Conservation (phyloP, 1,140 invertebrate species). For the Cataglyphis hispanica region DNA sequence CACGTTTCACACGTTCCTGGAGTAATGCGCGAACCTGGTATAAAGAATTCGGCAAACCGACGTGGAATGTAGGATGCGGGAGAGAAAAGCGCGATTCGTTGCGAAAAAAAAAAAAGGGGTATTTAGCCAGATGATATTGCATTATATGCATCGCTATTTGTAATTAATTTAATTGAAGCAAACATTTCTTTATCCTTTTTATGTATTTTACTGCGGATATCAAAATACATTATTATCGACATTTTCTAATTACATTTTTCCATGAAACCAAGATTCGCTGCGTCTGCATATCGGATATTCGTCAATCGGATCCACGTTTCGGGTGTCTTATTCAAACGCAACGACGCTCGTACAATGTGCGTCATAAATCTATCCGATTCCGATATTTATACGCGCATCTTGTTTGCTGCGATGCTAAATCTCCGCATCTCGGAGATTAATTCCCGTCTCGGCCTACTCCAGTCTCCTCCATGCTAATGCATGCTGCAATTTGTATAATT, state of each 20-base stretch:
- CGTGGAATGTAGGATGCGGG: slow-evolving; percentile 7
- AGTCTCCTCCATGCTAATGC: slow-evolving; percentile 63
- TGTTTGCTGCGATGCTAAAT: slow-evolving; percentile 27
- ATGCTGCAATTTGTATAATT: slow-evolving; percentile 72
- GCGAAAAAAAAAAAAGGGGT: neutral
- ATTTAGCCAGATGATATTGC: neutral
- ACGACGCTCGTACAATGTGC: neutral
- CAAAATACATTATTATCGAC: neutral
- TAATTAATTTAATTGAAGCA: neutral
- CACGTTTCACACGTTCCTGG: slow-evolving; percentile 13
- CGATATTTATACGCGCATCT: slow-evolving; percentile 27
- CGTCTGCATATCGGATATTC: neutral
- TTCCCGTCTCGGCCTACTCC: slow-evolving; percentile 25
- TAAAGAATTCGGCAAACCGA: slow-evolving; percentile 16
- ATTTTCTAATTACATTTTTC: neutral
- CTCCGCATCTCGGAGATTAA: slow-evolving; percentile 31
- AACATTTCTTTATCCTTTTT: neutral
- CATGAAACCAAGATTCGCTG: neutral
- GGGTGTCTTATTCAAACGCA: neutral
- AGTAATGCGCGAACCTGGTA: neutral
- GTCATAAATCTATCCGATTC: slow-evolving; percentile 7
- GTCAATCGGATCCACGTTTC: neutral
- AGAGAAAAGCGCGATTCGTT: neutral
- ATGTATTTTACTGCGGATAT: neutral
- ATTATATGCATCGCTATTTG: neutral